Percentiles rank a stretch among this genome's conserved stretches.
Conservation (phyloP, 2,888 invertebrate species). For the Tenthredo mesomela region DNA sequence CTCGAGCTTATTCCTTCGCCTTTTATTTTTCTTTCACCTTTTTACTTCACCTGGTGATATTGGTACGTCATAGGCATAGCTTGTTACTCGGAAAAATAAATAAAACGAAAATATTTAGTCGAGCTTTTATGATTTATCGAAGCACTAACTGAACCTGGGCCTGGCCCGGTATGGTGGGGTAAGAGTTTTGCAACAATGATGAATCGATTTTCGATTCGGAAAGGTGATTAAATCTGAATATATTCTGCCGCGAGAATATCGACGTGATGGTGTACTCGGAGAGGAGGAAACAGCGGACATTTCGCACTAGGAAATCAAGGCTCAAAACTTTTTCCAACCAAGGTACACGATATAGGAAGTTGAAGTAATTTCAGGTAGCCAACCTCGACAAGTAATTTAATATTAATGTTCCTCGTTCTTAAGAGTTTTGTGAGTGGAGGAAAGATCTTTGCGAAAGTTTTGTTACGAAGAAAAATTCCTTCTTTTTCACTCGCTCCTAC, state of each 20-base stretch:
- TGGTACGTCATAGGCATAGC: background rate
- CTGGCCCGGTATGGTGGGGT: background rate
- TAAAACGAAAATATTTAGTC: constrained; percentile 46
- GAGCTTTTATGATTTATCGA: constrained; percentile 43
- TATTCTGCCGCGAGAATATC: background rate
- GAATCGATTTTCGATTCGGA: constrained; percentile 45
- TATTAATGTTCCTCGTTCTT: constrained; percentile 45
- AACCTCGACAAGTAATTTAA: constrained; percentile 49
- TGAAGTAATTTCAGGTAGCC: constrained; percentile 46
- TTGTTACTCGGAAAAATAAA: constrained; percentile 23
- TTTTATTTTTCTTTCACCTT: constrained; percentile 18
- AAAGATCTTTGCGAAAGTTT: constrained; percentile 39
- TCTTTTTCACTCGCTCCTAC: background rate
- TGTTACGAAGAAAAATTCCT: constrained; percentile 22
- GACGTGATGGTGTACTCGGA: background rate
- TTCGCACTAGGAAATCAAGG: constrained; percentile 39
- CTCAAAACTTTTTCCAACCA: constrained; percentile 11
- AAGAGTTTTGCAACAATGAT: constrained; percentile 18
- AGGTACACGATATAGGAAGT: constrained; percentile 34
- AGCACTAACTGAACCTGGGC: constrained; percentile 1
- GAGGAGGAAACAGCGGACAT: constrained; percentile 7
- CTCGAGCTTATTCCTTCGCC: constrained; percentile 18
- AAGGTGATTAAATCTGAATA: constrained; percentile 47
- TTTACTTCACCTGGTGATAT: constrained; percentile 40
- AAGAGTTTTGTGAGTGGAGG: constrained; percentile 37